Evolutionary conservation across 2,888 invertebrate species (phyloP).

Genomic region (Xylota sylvarum): DNA sequence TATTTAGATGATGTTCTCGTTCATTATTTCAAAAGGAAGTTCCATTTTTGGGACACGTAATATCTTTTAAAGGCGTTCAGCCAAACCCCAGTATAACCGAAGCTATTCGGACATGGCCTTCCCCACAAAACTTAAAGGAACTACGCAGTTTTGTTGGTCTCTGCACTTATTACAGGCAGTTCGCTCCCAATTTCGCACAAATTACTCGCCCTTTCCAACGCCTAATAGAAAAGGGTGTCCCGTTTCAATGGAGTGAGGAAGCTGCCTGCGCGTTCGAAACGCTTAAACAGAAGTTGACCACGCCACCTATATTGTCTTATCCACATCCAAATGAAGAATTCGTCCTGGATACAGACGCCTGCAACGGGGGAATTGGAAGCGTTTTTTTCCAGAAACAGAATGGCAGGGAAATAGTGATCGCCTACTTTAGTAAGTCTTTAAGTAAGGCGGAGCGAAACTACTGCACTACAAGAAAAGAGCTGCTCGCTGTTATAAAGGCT

Average conservation of each 20-base stretch:
- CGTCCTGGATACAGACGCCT: background rate
- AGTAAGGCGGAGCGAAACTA: constrained; percentile 21
- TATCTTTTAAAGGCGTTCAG: constrained; percentile 22
- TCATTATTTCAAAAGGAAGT: constrained; percentile 28
- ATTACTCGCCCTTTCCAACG: background rate
- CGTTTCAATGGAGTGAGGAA: constrained; percentile 4
- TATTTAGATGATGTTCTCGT: constrained; percentile 9
- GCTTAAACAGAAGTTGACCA: background rate
- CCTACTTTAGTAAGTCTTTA: constrained; percentile 24
- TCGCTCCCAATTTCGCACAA: background rate
- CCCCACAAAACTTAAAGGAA: constrained; percentile 1
- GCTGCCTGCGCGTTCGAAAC: background rate
- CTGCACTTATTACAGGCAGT: constrained; percentile 13
- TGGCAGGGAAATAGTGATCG: constrained; percentile 1
- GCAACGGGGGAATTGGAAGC: background rate
- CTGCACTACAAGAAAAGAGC: constrained; percentile 10
- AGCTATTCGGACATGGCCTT: constrained; percentile 1
- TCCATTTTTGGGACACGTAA: constrained; percentile 29
- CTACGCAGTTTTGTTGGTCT: constrained; percentile 13
- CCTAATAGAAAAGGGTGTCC: background rate
- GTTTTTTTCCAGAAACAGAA: constrained; percentile 5
- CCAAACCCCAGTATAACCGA: constrained; percentile 5
- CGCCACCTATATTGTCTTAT: background rate
- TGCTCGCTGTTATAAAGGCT: constrained; percentile 11
- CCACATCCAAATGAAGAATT: background rate